Evolutionary conservation across 2,888 invertebrate genomes (phyloP).

Genomic region (Sipunculus nudus): DNA sequence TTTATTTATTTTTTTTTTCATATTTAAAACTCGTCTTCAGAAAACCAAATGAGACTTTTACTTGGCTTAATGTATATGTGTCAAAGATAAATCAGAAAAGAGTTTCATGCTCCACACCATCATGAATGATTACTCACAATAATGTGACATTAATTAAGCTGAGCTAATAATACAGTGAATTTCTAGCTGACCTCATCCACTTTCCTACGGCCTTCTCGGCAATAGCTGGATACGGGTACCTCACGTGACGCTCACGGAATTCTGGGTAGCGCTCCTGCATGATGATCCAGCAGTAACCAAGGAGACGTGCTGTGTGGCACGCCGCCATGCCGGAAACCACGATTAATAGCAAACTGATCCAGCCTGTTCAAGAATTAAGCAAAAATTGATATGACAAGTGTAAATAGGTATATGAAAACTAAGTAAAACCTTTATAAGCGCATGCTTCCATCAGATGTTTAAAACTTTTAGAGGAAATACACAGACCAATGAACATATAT

Average conservation of each 20-base stretch:
- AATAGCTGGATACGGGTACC: conserved; percentile 86
- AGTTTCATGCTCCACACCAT: conserved; percentile 1
- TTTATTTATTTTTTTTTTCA: too few species aligned
- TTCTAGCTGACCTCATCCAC: conserved; percentile 15
- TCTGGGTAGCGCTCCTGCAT: conserved; percentile 76
- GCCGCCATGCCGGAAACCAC: conserved; percentile 73
- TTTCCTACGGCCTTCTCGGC: conserved; percentile 81
- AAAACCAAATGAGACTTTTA: too few species aligned
- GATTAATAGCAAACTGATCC: conserved; percentile 74
- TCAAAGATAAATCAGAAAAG: not conserved
- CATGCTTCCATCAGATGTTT: too few species aligned
- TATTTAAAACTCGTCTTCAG: too few species aligned
- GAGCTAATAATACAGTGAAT: not conserved
- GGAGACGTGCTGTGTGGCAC: conserved; percentile 81
- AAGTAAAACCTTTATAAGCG: too few species aligned
- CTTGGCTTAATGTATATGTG: not conserved
- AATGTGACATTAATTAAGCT: not conserved
- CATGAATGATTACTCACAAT: not conserved
- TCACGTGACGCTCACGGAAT: conserved; percentile 69
- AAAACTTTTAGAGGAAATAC: too few species aligned
- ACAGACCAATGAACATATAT: too few species aligned
- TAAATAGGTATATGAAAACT: too few species aligned
- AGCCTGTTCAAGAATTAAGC: too few species aligned
- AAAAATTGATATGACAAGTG: too few species aligned
- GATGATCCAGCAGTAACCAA: conserved; percentile 84